phyloP scores from a whole-genome alignment of 2,888 invertebrate genomes.

The Zhuqinia jingwanae region DNA sequence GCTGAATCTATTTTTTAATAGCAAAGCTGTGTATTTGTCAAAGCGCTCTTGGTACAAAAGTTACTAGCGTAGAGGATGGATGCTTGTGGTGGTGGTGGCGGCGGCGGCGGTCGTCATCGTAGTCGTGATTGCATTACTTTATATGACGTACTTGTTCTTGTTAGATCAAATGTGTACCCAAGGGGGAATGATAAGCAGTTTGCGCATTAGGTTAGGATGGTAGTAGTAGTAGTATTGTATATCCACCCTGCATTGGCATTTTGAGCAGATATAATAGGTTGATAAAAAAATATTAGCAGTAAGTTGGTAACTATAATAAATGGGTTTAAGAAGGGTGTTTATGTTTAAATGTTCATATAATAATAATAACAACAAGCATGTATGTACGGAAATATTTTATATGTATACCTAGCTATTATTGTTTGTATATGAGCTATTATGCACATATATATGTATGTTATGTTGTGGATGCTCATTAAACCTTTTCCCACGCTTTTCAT shows the following conservation, averaged over 20 bases:
- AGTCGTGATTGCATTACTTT: neutral
- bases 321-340: constrained; percentile 18
- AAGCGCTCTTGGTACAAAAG: neutral
- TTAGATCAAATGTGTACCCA: neutral
- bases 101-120: neutral
- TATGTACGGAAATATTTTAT: neutral
- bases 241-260: neutral
- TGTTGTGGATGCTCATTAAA: constrained; percentile 58
- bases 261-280: neutral
- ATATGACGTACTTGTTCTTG: neutral
- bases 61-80: neutral
- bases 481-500: constrained; percentile 68
- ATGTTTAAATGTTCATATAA: constrained; percentile 28
- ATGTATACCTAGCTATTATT: too few relatives aligned
- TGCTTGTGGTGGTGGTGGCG: neutral
- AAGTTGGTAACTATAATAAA: neutral
- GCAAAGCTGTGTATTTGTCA: constrained; percentile 49
- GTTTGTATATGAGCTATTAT: neutral
- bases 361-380: neutral
- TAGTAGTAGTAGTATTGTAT: neutral
- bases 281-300: neutral
- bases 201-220: neutral
- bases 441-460: constrained; percentile 6
- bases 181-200: constrained; percentile 37
- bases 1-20: neutral